These are phyloP conservation scores for Momotus momota DNA, from an alignment of 2,797 vertebrate species.

Conservation along the genomic window DNA sequence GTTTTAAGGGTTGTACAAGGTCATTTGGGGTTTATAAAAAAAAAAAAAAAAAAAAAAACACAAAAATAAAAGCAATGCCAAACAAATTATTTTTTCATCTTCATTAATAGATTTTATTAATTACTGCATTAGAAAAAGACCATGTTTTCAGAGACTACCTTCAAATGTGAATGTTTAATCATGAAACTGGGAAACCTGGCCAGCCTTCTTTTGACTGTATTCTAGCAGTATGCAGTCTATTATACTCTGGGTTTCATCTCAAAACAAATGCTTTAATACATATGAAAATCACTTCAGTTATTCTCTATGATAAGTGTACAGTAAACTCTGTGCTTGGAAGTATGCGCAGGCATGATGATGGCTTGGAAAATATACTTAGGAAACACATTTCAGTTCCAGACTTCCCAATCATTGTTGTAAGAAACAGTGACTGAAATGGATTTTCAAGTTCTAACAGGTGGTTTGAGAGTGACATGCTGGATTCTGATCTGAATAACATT, in stretches of 20 bases:
- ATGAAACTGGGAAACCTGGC: not conserved
- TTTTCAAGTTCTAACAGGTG: not conserved
- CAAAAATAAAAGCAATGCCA: not conserved
- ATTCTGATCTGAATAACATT: not conserved
- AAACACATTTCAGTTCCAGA: not conserved
- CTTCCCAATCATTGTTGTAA: not conserved
- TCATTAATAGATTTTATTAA: not conserved
- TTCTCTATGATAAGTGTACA: not conserved
- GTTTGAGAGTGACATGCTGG: not conserved
- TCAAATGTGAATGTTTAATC: not conserved
- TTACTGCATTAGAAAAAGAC: not conserved
- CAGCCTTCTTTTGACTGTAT: not conserved
- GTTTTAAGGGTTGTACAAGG: not conserved
- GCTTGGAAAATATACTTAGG: not conserved
- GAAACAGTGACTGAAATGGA: not conserved
- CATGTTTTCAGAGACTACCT: not conserved
- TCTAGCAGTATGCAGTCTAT: not conserved
- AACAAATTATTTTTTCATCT: not conserved
- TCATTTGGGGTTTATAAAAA: not conserved
- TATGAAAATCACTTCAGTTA: not conserved
- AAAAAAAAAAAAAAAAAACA: not conserved
- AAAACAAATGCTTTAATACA: not conserved
- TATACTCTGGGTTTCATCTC: not conserved
- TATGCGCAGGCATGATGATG: not conserved
- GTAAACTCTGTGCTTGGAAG: not conserved